Evolutionary conservation across 2,113 vertebrate species (phyloP).

Genomic region (Melanerpes formicivorus): DNA sequence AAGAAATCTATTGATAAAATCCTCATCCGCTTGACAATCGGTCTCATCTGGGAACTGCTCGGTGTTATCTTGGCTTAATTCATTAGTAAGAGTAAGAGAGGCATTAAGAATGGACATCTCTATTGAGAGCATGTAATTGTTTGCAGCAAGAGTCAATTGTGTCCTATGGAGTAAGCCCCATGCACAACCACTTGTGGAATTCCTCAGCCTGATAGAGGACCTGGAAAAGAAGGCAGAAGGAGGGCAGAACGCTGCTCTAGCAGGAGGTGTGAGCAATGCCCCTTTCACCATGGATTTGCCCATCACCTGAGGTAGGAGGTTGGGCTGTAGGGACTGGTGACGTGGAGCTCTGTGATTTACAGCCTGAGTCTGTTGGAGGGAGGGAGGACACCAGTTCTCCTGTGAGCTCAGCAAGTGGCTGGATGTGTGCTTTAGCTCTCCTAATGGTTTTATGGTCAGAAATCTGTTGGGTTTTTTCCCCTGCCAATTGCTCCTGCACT

Average conservation of each 20-base stretch:
- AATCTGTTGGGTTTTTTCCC: neutral
- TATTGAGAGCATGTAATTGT: constrained; percentile 62
- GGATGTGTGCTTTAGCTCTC: neutral
- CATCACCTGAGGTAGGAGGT: neutral
- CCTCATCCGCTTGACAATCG: constrained; percentile 14
- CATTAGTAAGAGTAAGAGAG: constrained; percentile 47
- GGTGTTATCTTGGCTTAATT: constrained; percentile 61
- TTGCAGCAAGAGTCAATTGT: constrained; percentile 44
- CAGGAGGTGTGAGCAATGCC: neutral
- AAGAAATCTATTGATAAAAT: constrained; percentile 23
- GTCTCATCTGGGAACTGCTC: constrained; percentile 58
- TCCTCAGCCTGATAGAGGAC: neutral
- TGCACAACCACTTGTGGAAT: constrained; percentile 10
- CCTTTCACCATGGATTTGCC: neutral
- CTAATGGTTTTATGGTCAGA: neutral
- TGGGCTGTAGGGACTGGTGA: neutral
- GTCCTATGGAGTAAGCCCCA: neutral
- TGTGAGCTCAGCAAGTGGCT: neutral
- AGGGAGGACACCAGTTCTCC: neutral
- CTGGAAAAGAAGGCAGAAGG: neutral
- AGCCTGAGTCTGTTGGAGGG: neutral
- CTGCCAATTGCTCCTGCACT: neutral
- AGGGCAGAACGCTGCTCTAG: neutral
- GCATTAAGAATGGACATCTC: constrained; percentile 50
- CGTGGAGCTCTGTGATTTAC: fast-evolving